Conservation (phyloP, 2,113 vertebrate species). For the Atlantisia rogersi region DNA sequence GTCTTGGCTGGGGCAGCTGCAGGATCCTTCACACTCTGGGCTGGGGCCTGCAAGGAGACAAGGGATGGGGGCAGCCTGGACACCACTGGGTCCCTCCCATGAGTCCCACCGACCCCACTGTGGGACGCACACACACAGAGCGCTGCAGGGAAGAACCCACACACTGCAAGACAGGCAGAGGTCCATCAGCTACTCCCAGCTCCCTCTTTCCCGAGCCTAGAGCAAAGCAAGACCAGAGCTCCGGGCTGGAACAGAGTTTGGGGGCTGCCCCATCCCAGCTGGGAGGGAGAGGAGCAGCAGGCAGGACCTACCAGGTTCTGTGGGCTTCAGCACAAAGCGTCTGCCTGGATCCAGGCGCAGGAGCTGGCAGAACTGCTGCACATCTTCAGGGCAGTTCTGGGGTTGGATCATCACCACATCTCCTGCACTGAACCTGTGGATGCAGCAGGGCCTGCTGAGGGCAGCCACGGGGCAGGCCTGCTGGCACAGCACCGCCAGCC, state of each 20-base stretch:
- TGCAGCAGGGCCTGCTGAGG: not conserved
- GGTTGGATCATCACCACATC: slow-evolving; percentile 89
- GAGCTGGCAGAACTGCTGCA: slow-evolving; percentile 83
- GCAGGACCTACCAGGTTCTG: slow-evolving; percentile 55
- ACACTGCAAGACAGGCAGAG: not conserved
- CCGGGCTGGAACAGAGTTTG: not conserved
- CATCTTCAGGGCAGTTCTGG: slow-evolving; percentile 74
- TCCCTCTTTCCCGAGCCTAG: not conserved
- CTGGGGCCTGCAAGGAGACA: not conserved
- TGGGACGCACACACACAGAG: accelerated
- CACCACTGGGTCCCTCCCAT: not conserved
- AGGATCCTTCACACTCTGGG: not conserved
- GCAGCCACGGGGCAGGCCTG: accelerated
- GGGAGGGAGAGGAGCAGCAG: not conserved
- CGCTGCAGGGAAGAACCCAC: not conserved
- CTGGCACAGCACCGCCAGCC: not conserved
- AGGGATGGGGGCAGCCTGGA: not conserved
- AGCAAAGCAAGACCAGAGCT: not conserved
- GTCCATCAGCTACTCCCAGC: not conserved
- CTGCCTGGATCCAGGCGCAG: slow-evolving; percentile 81
- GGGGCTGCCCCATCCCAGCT: not conserved
- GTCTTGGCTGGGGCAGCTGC: not conserved
- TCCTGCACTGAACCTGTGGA: slow-evolving; percentile 81
- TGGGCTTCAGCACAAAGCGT: slow-evolving; percentile 77
- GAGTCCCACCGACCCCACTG: not conserved